Percentiles rank a stretch among this genome's conserved stretches.
Conservation (phyloP, 1,140 invertebrate genomes). For the Brachionus angularis region DNA sequence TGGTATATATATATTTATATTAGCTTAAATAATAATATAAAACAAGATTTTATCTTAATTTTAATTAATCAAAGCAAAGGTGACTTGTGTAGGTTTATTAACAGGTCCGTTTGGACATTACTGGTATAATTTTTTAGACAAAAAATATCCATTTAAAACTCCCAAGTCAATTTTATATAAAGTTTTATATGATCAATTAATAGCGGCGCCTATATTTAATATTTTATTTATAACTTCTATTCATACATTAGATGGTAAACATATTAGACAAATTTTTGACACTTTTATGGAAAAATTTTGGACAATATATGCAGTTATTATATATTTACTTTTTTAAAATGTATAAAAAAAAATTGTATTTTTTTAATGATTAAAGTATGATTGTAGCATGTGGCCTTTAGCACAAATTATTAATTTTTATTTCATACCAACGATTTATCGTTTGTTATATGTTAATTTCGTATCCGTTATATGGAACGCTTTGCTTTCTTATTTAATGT, state of each 20-base stretch:
- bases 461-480: slow-evolving; percentile 39
- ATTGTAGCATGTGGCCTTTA: slow-evolving; percentile 23
- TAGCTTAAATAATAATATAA: background rate
- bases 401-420: slow-evolving; percentile 31
- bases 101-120: slow-evolving; percentile 33
- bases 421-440: slow-evolving; percentile 33
- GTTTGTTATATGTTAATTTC: slow-evolving; percentile 23
- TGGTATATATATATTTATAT: background rate
- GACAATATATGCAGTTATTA: background rate
- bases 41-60: background rate
- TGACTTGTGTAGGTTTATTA: slow-evolving; percentile 4
- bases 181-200: slow-evolving; percentile 23
- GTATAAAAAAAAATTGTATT: background rate
- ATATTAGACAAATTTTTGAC: background rate
- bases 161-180: background rate
- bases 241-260: slow-evolving; percentile 25
- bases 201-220: slow-evolving; percentile 28
- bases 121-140: slow-evolving; percentile 23
- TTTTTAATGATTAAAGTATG: slow-evolving; percentile 27
- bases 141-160: slow-evolving; percentile 21
- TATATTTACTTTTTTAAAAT: background rate
- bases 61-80: slow-evolving; percentile 1
- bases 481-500: slow-evolving; percentile 21
- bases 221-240: slow-evolving; percentile 29
- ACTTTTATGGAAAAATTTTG: slow-evolving; percentile 27